Conservation (phyloP, 2,797 vertebrate species). For the Sebastes matsubarae region DNA sequence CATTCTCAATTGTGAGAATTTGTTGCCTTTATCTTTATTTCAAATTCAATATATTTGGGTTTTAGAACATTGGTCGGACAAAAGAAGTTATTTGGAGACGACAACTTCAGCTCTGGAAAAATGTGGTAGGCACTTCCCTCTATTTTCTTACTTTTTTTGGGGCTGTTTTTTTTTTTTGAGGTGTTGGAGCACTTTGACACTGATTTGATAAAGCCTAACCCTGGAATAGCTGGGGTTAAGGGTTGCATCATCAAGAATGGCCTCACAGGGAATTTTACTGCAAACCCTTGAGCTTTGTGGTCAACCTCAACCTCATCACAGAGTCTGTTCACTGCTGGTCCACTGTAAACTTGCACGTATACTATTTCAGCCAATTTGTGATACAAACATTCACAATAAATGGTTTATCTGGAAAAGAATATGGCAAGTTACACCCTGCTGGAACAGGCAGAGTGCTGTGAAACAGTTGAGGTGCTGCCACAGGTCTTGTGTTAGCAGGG, state of each 20-base stretch:
- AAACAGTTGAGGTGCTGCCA: background rate
- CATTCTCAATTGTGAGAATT: background rate
- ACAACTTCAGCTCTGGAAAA: background rate
- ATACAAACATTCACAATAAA: background rate
- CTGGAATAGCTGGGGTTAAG: background rate
- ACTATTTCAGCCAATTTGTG: background rate
- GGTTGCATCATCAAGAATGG: background rate
- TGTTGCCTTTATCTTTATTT: background rate
- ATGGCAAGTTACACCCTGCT: background rate
- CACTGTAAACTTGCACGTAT: background rate
- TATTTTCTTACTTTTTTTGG: background rate
- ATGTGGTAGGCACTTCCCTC: background rate
- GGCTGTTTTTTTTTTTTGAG: background rate
- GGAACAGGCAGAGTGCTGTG: background rate
- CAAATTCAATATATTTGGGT: background rate
- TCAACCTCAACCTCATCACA: background rate
- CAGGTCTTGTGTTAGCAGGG: background rate
- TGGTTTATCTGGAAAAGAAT: background rate
- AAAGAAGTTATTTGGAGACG: background rate
- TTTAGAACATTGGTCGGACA: background rate
- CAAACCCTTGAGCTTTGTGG: background rate
- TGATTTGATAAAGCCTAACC: background rate
- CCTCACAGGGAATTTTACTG: background rate
- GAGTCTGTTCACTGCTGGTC: background rate
- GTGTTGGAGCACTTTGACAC: background rate